phyloP scores from a whole-genome alignment of 2,888 invertebrate species.

The Caenorhabditis becei region DNA sequence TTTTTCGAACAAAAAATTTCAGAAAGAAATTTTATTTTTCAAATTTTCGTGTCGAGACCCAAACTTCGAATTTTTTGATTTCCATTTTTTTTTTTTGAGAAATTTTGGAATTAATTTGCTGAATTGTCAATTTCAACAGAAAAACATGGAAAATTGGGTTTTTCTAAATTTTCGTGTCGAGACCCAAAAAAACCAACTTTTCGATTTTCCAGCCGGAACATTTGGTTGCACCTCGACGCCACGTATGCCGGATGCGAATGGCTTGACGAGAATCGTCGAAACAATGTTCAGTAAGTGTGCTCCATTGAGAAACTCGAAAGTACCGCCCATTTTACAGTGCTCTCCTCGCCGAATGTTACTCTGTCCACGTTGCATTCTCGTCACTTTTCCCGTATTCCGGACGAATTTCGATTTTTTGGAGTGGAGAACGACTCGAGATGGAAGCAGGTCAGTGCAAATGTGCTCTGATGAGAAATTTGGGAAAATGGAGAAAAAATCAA shows the following conservation, averaged over 20 bases:
- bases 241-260: slow-evolving; percentile 60
- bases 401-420: slow-evolving; percentile 41
- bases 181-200: no score
- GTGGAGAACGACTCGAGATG: slow-evolving; percentile 16
- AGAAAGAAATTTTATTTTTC: background rate
- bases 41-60: background rate
- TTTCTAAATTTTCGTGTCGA: background rate
- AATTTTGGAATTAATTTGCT: no score
- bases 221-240: slow-evolving; percentile 57
- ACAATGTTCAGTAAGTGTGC: slow-evolving; percentile 48
- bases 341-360: slow-evolving; percentile 35
- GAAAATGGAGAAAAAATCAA: background rate
- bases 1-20: background rate
- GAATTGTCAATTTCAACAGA: no score
- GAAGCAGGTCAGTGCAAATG: slow-evolving; percentile 14
- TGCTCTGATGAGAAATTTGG: background rate
- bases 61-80: background rate
- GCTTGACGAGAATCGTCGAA: slow-evolving; percentile 34
- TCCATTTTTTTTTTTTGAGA: no score
- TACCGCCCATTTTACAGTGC: slow-evolving; percentile 26
- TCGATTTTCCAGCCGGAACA: background rate
- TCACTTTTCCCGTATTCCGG: slow-evolving; percentile 54
- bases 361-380: slow-evolving; percentile 42
- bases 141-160: background rate
- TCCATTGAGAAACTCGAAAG: background rate